These are phyloP conservation scores for Rafetus swinhoei DNA, from an alignment of 2,113 vertebrate genomes.

Conservation along the genomic window DNA sequence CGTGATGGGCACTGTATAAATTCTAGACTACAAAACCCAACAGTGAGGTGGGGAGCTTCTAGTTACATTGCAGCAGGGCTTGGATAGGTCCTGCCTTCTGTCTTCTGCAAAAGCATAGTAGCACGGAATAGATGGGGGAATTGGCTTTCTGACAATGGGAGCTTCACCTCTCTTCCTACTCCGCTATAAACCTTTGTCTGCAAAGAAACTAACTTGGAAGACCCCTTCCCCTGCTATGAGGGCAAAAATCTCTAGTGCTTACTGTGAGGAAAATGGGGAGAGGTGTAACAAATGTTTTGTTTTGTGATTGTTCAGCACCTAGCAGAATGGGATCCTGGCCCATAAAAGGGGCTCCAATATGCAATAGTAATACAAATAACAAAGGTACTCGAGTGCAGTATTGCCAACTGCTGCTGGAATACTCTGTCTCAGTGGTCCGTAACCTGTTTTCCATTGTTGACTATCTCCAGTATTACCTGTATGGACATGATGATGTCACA, in stretches of 20 bases:
- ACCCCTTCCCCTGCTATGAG: neutral
- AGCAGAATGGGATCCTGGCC: fast-evolving
- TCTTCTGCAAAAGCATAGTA: neutral
- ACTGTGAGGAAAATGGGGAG: neutral
- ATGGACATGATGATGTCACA: too few relatives aligned
- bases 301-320: fast-evolving
- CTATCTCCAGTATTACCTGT: too few relatives aligned
- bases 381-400: neutral
- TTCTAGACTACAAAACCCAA: too few relatives aligned
- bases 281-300: neutral
- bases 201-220: neutral
- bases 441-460: too few relatives aligned
- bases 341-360: fast-evolving
- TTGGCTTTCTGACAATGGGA: neutral
- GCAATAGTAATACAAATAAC: fast-evolving
- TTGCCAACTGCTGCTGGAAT: neutral
- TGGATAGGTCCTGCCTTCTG: neutral
- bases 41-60: neutral
- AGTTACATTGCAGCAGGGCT: neutral
- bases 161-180: neutral
- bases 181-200: neutral
- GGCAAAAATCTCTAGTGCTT: neutral
- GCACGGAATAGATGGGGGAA: neutral
- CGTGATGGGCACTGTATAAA: neutral
- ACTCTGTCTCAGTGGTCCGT: neutral